These are phyloP conservation scores for Macrophya annulata DNA, from an alignment of 2,888 invertebrate genomes.

Conservation along the genomic window DNA sequence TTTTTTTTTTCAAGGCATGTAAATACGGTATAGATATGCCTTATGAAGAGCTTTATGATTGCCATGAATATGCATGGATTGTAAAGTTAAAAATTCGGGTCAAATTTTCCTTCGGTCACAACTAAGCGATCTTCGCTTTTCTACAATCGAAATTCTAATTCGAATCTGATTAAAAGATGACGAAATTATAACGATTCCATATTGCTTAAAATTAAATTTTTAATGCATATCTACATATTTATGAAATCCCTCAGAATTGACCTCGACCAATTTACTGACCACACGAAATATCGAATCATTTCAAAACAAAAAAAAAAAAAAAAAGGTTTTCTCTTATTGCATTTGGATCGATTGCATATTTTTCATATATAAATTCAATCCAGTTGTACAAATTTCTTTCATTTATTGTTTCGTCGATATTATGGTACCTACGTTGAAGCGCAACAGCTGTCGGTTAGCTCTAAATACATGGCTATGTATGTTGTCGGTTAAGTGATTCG, in stretches of 20 bases:
- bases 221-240: background rate
- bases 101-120: background rate
- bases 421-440: background rate
- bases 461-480: background rate
- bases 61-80: slow-evolving; percentile 4
- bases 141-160: background rate
- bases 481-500: background rate
- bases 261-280: background rate
- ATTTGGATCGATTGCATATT: no score
- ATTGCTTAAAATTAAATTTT: background rate
- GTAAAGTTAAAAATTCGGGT: background rate
- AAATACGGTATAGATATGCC: background rate
- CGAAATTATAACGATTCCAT: background rate
- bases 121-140: background rate
- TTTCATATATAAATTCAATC: background rate
- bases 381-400: background rate
- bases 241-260: background rate
- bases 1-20: background rate
- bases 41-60: background rate
- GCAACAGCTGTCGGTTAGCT: background rate
- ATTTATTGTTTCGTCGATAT: background rate
- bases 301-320: no score
- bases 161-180: background rate
- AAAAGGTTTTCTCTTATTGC: no score
- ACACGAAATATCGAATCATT: no score